phyloP scores from a whole-genome alignment of 2,113 vertebrate genomes.

The Hippopotamus amphibius region DNA sequence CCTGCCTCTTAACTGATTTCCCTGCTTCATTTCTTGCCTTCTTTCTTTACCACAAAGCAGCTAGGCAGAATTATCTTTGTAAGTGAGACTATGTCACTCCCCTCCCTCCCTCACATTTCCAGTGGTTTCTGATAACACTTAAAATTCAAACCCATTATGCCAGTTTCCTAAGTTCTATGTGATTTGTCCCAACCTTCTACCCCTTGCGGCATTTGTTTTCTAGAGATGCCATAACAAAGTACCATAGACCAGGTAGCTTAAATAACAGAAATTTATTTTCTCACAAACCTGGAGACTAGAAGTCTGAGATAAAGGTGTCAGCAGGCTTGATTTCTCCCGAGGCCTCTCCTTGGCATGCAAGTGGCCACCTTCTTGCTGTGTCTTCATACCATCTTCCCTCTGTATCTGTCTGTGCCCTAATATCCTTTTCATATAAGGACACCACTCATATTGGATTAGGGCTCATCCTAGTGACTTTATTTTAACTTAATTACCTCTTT shows the following conservation, averaged over 20 bases:
- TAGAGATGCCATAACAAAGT: neutral
- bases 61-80: neutral
- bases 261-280: slow-evolving; percentile 3
- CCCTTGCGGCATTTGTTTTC: neutral
- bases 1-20: neutral
- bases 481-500: neutral
- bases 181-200: neutral
- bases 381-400: neutral
- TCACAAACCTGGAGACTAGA: neutral
- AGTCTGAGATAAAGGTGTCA: neutral
- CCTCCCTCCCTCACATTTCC: neutral
- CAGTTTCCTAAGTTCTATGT: neutral
- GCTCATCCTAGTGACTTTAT: neutral
- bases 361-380: neutral
- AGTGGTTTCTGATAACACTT: slow-evolving; percentile 15
- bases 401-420: neutral
- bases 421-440: neutral
- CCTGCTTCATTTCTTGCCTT: neutral
- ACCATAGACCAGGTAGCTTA: neutral
- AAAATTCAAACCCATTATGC: neutral
- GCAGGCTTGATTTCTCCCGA: neutral
- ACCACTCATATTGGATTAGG: neutral
- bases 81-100: neutral
- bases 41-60: neutral
- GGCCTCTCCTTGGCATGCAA: neutral